A percentile compares a stretch with the other conserved stretches of the same genome.
Conservation (phyloP, 2,888 invertebrate genomes). For the Monochamus alternatus region DNA sequence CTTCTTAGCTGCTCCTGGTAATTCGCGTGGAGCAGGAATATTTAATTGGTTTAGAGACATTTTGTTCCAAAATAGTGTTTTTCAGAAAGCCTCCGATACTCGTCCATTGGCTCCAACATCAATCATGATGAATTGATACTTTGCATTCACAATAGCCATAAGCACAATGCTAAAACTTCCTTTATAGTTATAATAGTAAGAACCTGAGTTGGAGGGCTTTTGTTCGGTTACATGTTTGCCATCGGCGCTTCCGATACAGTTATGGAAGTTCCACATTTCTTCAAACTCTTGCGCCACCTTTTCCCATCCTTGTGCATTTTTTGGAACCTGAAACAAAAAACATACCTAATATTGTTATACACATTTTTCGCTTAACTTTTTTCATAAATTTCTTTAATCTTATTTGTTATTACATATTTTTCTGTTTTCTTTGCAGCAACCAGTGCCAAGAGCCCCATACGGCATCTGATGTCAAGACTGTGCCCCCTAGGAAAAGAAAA, state of each 20-base stretch:
- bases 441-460: too few relatives aligned
- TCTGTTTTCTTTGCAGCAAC: too few relatives aligned
- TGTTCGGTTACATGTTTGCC: constrained; percentile 62
- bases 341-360: too few relatives aligned
- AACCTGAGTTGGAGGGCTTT: constrained; percentile 57
- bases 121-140: constrained; percentile 30
- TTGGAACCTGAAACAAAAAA: constrained; percentile 26
- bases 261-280: constrained; percentile 54
- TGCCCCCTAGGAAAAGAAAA: not conserved
- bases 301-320: not conserved
- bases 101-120: constrained; percentile 54
- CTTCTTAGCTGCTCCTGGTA: constrained; percentile 27
- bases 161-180: constrained; percentile 62
- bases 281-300: constrained; percentile 18
- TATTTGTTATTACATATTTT: too few relatives aligned
- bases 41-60: constrained; percentile 39
- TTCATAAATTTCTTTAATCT: too few relatives aligned
- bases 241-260: constrained; percentile 61
- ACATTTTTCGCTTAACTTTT: too few relatives aligned
- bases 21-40: constrained; percentile 34
- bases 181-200: constrained; percentile 62
- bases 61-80: constrained; percentile 42
- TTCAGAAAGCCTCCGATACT: constrained; percentile 47
- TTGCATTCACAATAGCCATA: constrained; percentile 62
- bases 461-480: not conserved